phyloP scores from a whole-genome alignment of 2,113 vertebrate species.

The Clarias batrachus region DNA sequence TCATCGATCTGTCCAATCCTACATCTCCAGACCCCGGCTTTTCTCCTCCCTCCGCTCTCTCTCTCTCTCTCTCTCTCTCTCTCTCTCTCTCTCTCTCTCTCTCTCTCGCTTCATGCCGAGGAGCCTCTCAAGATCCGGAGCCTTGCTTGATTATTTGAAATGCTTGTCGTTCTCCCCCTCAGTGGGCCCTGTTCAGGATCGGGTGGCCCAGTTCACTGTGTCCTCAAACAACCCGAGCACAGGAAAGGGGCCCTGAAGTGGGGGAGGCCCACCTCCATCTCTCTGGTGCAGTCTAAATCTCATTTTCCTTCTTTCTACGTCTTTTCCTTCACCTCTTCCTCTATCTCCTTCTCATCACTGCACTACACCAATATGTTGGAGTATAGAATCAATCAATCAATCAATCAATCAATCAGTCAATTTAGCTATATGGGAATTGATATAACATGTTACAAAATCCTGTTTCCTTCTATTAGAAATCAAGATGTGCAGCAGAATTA shows the following conservation, averaged over 20 bases:
- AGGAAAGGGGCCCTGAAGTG: constrained; percentile 75
- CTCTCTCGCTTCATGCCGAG: constrained; percentile 31
- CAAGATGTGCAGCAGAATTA: constrained; percentile 7
- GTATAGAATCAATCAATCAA: background rate
- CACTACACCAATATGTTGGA: background rate
- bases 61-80: background rate
- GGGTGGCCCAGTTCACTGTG: constrained; percentile 77
- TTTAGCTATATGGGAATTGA: background rate
- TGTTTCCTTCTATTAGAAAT: background rate
- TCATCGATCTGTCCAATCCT: constrained; percentile 23
- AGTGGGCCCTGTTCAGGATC: constrained; percentile 71
- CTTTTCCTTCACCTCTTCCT: constrained; percentile 43
- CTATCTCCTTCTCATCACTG: constrained; percentile 11
- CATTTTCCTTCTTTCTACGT: constrained; percentile 3
- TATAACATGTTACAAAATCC: constrained; percentile 7
- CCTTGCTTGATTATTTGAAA: constrained; percentile 44
- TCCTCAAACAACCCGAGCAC: constrained; percentile 78
- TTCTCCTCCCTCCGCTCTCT: constrained; percentile 40
- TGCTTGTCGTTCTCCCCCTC: constrained; percentile 69
- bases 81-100: constrained; percentile 8
- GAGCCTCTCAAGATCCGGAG: constrained; percentile 16
- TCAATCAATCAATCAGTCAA: background rate
- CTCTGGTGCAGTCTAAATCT: constrained; percentile 16
- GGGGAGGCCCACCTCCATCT: constrained; percentile 68
- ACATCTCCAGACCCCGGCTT: constrained; percentile 19